Conservation (phyloP, 2,113 vertebrate species). For the Percopsis transmontana region DNA sequence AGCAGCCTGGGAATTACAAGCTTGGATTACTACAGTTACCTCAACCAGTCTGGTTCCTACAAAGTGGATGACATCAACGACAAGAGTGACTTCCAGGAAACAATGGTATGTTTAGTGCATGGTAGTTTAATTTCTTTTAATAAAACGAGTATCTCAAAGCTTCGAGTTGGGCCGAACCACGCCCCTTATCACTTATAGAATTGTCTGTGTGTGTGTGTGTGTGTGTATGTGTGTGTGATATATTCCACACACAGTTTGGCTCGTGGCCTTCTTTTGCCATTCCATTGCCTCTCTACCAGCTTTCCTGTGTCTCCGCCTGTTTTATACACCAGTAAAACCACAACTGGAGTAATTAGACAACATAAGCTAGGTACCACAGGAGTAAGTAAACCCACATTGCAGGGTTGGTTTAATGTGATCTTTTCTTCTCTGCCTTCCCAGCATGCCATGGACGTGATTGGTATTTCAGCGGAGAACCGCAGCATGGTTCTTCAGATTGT, state of each 20-base stretch:
- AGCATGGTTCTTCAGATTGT: conserved; percentile 93
- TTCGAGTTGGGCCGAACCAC: too few relatives aligned
- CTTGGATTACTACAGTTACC: conserved; percentile 94
- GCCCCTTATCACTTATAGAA: neutral
- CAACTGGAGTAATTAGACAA: conserved; percentile 62
- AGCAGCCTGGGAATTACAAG: conserved; percentile 90
- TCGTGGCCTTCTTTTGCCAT: conserved; percentile 19
- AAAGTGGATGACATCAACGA: conserved; percentile 98
- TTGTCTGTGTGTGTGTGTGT: neutral
- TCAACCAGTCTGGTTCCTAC: conserved; percentile 96
- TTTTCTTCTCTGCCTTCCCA: conserved; percentile 54
- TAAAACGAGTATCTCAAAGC: too few relatives aligned
- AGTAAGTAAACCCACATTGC: conserved; percentile 36
- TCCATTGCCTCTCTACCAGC: conserved; percentile 20
- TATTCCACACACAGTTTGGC: neutral
- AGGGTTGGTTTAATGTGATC: conserved; percentile 24
- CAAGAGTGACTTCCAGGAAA: conserved; percentile 93
- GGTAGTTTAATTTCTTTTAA: neutral
- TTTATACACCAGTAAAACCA: conserved; percentile 61
- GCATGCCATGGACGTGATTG: conserved; percentile 97
- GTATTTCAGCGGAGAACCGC: conserved; percentile 86
- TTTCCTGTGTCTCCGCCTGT: conserved; percentile 55
- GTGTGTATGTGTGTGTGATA: neutral
- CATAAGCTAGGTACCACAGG: conserved; percentile 36
- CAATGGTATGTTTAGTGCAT: conserved; percentile 78